A percentile compares a stretch with the other conserved stretches of the same genome.
phyloP scores from a whole-genome alignment of 2,113 vertebrate species.

The Scalopus aquaticus region DNA sequence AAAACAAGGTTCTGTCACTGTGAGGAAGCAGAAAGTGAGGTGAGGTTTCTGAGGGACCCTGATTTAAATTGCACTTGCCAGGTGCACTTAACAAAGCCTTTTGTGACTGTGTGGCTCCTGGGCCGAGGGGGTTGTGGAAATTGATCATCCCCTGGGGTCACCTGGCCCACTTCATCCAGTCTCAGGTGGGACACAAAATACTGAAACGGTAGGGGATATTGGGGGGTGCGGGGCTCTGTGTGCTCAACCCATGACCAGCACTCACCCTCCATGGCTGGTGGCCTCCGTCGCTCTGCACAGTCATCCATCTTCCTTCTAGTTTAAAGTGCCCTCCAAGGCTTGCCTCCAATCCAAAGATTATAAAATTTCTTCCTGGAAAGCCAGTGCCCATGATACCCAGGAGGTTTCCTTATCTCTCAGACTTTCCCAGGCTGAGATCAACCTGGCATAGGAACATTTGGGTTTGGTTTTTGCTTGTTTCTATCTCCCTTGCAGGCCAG shows the following conservation, averaged over 20 bases:
- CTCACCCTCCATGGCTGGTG: neutral
- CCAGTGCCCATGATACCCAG: neutral
- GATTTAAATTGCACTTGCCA: neutral
- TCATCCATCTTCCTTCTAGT: neutral
- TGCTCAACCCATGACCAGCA: neutral
- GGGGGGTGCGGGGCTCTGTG: neutral
- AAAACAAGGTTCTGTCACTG: neutral
- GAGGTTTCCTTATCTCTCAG: neutral
- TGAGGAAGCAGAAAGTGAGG: neutral
- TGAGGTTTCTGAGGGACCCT: neutral
- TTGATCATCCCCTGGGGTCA: neutral
- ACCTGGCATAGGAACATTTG: neutral
- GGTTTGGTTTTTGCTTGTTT: neutral
- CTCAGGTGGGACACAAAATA: neutral
- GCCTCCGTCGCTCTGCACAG: neutral
- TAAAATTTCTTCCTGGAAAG: neutral
- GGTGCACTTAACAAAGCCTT: neutral
- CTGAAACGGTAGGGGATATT: accelerated
- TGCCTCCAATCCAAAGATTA: neutral
- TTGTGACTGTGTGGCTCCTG: neutral
- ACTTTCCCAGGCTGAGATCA: neutral
- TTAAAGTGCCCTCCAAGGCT: neutral
- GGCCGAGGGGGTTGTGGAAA: neutral
- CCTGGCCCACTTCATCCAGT: neutral
- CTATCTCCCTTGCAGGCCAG: neutral